Evolutionary conservation across 2,797 vertebrate species (phyloP).

Genomic region (Rhabdomys pumilio): DNA sequence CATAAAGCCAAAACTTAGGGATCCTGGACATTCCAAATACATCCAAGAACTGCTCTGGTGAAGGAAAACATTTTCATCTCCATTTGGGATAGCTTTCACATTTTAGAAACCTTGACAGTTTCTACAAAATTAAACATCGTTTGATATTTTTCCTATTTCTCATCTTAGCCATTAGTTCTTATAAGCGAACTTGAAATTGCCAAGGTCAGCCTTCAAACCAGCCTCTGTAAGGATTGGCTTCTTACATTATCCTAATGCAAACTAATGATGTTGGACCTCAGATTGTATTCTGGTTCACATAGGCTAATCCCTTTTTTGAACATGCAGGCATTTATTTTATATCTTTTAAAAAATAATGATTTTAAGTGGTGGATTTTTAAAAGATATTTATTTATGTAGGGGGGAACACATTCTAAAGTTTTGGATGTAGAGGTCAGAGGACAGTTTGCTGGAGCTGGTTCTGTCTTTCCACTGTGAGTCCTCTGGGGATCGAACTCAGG

Average conservation of each 20-base stretch:
- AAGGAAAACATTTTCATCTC: neutral
- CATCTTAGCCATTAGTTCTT: slow-evolving; percentile 3
- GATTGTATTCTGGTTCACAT: neutral
- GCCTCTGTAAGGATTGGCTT: neutral
- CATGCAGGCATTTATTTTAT: slow-evolving; percentile 36
- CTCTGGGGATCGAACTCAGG: neutral
- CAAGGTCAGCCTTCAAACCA: neutral
- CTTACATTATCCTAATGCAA: neutral
- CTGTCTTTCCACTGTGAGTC: neutral
- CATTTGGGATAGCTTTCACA: slow-evolving; percentile 3
- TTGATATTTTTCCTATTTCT: slow-evolving; percentile 39
- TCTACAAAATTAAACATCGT: slow-evolving; percentile 30
- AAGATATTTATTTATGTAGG: neutral
- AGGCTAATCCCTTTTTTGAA: neutral
- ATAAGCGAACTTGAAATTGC: neutral
- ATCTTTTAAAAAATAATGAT: neutral
- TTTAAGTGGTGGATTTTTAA: neutral
- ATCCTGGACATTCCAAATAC: slow-evolving; percentile 17
- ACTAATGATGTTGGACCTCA: slow-evolving; percentile 16
- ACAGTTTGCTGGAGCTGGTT: neutral
- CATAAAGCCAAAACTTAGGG: neutral
- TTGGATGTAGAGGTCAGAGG: neutral
- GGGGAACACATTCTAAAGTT: neutral
- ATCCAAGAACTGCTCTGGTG: slow-evolving; percentile 10
- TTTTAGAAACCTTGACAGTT: slow-evolving; percentile 53